A percentile compares a stretch with the other conserved stretches of the same genome.
These are phyloP conservation scores for Drosophila saltans DNA, from an alignment of 1,140 invertebrate species.

Conservation along the genomic window DNA sequence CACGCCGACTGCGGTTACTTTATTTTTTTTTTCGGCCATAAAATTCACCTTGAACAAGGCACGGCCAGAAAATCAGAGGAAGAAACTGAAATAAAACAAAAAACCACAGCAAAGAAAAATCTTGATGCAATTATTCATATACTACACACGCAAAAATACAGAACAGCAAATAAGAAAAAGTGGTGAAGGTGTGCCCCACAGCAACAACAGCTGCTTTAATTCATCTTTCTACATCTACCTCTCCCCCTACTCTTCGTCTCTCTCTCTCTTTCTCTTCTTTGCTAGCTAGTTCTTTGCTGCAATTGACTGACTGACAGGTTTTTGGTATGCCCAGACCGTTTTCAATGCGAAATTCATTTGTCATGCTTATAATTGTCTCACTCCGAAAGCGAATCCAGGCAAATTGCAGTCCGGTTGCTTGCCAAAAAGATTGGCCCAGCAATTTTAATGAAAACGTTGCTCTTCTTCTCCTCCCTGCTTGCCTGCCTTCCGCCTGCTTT, in stretches of 20 bases:
- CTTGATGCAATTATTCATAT: constrained; percentile 80
- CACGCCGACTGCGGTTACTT: constrained; percentile 65
- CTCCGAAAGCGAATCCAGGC: constrained; percentile 50
- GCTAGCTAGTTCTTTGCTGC: constrained; percentile 8
- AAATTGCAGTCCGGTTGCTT: constrained; percentile 62
- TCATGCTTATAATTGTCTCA: constrained; percentile 82
- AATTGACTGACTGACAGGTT: constrained; percentile 65
- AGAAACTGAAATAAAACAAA: constrained; percentile 25
- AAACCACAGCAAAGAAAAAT: constrained; percentile 48
- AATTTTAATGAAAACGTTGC: constrained; percentile 80
- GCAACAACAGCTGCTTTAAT: constrained; percentile 62
- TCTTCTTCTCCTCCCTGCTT: not conserved
- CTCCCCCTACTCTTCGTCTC: constrained; percentile 12
- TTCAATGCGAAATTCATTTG: constrained; percentile 80
- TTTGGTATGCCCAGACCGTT: constrained; percentile 46
- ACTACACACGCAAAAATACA: constrained; percentile 39
- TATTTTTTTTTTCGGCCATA: constrained; percentile 37
- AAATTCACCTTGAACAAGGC: constrained; percentile 70
- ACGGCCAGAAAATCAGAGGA: constrained; percentile 25
- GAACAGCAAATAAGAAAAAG: constrained; percentile 3
- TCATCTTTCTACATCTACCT: constrained; percentile 37
- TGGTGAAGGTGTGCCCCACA: constrained; percentile 66
- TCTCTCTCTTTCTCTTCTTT: constrained; percentile 34
- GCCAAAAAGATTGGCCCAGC: constrained; percentile 59
- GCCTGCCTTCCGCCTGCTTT: no score